Conservation (phyloP, 2,888 invertebrate species). For the Amphipoea lucens region DNA sequence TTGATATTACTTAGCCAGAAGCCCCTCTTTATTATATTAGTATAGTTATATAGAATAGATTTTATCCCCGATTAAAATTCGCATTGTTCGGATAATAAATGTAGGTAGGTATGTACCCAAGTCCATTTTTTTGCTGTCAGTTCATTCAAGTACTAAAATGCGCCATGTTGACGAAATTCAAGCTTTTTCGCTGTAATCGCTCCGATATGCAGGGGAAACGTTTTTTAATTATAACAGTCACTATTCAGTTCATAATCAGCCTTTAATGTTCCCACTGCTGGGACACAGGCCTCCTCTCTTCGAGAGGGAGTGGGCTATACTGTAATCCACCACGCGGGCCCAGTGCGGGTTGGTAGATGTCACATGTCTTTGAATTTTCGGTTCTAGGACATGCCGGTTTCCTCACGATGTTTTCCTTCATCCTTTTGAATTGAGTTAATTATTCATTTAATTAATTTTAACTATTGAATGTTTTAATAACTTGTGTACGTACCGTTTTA, state of each 20-base stretch:
- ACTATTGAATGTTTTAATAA: conserved; percentile 20
- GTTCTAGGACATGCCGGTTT: no score
- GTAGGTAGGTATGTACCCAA: neutral
- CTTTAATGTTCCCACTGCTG: no score
- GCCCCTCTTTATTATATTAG: no score
- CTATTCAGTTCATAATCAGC: conserved; percentile 22
- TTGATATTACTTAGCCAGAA: no score
- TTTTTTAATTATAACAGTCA: conserved; percentile 34
- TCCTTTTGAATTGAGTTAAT: neutral
- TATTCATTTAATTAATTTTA: conserved; percentile 43
- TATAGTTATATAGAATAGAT: neutral
- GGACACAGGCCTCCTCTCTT: no score
- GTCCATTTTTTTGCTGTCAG: conserved; percentile 11
- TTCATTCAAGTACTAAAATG: conserved; percentile 33
- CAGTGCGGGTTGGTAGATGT: no score
- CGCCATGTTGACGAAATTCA: conserved; percentile 35
- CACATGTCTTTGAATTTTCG: no score
- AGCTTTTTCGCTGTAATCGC: conserved; percentile 32
- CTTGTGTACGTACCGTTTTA: neutral
- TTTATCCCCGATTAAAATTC: neutral
- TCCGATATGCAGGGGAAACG: conserved; percentile 36
- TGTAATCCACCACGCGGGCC: no score
- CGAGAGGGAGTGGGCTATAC: no score
- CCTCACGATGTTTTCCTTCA: no score
- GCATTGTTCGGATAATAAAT: neutral